Base-by-base conservation (phyloP, 2,113 vertebrate genomes). In the Pseudorasbora parva region DNA sequence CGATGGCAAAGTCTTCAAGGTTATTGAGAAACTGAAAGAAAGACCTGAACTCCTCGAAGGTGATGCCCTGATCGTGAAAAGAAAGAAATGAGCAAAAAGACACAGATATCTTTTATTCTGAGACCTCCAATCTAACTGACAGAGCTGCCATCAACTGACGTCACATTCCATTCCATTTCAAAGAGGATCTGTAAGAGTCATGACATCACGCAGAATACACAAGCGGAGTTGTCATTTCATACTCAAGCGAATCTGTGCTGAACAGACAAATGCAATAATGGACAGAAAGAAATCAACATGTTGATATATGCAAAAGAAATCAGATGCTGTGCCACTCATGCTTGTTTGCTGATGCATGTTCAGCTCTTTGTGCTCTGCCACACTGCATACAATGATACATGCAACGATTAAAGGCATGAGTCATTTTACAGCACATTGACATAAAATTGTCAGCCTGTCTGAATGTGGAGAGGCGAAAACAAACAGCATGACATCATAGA, bases 11-110 rank as follows among this genome's bases (percentile, higher is more conserved):
- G 88, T 99, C 98, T 93, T 99, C 98, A 23, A 99, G 93, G 90
- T 99, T 99, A 94, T 99, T 99, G 87, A 99, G 93, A 90, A 99
- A 99, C 87, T 99, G 98, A 94, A 99, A 99, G 93, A 99, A 99
- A 74, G 97, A 98, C 82, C 97, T 95, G 90, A 99, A 99, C 91
- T 99, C 98, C 69, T 99, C 98, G 87, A 99, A 99, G 10, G 98
- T 98, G 92, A 99, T 99, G 86, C 98, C 98, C 98, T 99, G 90
- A 92, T 84, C 87, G 91, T 19, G 78, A 2, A 84, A 80, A 85
- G 21, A 83, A 78, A 78, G 3, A 2, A 60, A 84, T 30, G 73
- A 77, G 21, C 0, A 47, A 43, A 57, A 82, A 82, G 12, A 75
- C 56, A 19, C 43, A 74, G 19, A 23, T 23, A 41, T 59, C 1